Evolutionary conservation across 2,797 vertebrate species (phyloP), one percentile per base, ranked within the genome.

Genomic region (Telmatherina bonti): DNA sequence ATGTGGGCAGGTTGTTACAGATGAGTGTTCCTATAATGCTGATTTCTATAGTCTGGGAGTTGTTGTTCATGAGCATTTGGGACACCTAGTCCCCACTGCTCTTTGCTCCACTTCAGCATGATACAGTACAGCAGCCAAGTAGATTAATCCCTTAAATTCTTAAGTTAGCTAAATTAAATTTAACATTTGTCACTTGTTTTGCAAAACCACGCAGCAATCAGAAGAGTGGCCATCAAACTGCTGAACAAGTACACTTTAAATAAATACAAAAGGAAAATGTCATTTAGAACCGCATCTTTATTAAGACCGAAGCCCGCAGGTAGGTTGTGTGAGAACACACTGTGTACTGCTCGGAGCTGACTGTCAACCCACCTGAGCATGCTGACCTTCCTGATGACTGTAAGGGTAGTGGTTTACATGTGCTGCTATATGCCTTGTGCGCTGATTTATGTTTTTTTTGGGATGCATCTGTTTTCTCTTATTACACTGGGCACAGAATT

Each of bases 51-150:
- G 56, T 79, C 22, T 61, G 53, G 16, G 22, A 76, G 66, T 70
- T 80, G 70, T 77, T 78, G 54, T 55, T 67, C 41, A 56, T 36
- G 5, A 80, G 64, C 72, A 79, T 78, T 57, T 67, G 41, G 70
- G 49, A 29, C 65, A 57, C 67, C 5, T 30, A 57, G 36, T 72
- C 56, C 41, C 22, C 22, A n/a, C 45, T 74, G 72, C 62, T 69
- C 60, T 76, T 74, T 70, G 51, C 69, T 73, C n/a, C 56, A 38
- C 27, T 78, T 62, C 66, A 66, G 29, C 55, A 16, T 72, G 72
- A 78, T 82, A 75, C 60, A 70, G 63, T 59, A 7, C 51, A 20
- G 22, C 64, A 49, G 10, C 62, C 68, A 53, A 27, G 20, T 30
- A 69, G 76, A 68, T 75, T 77, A 62, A 65, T 72, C 1, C 33